Percentiles rank a stretch among this genome's conserved stretches.
Conservation (phyloP, 1,140 invertebrate species). For the Neodiprion pinetum region DNA sequence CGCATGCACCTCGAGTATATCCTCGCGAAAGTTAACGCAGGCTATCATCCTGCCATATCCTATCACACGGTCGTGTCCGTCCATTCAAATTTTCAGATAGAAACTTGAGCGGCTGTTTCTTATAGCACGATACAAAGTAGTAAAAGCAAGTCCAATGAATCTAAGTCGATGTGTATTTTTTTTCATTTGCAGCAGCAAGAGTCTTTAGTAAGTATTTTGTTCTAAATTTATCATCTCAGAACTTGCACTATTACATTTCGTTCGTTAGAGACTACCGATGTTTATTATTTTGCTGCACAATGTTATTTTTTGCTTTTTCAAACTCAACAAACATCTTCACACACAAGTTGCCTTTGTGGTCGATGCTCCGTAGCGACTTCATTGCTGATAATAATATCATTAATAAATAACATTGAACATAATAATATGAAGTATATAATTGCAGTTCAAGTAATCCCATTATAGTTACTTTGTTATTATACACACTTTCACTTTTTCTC, state of each 20-base stretch:
- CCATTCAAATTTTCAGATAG: too few relatives aligned
- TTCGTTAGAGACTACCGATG: background rate
- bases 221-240: conserved; percentile 29
- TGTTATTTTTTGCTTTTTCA: conserved; percentile 7
- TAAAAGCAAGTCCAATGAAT: background rate
- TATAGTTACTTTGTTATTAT: background rate
- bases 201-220: conserved; percentile 73
- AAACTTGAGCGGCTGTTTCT: too few relatives aligned
- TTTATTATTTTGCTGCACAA: background rate
- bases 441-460: background rate
- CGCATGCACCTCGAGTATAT: background rate
- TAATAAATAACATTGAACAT: background rate
- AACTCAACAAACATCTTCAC: background rate
- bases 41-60: too few relatives aligned
- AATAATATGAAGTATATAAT: background rate
- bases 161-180: conserved; percentile 45
- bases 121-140: too few relatives aligned
- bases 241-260: too few relatives aligned
- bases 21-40: background rate
- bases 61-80: too few relatives aligned
- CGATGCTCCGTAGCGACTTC: background rate
- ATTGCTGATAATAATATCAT: background rate
- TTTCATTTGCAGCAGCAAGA: conserved; percentile 76
- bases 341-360: conserved; percentile 4
- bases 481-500: background rate